These are phyloP conservation scores for Sylvietta virens DNA, from an alignment of 2,113 vertebrate species.

Conservation along the genomic window DNA sequence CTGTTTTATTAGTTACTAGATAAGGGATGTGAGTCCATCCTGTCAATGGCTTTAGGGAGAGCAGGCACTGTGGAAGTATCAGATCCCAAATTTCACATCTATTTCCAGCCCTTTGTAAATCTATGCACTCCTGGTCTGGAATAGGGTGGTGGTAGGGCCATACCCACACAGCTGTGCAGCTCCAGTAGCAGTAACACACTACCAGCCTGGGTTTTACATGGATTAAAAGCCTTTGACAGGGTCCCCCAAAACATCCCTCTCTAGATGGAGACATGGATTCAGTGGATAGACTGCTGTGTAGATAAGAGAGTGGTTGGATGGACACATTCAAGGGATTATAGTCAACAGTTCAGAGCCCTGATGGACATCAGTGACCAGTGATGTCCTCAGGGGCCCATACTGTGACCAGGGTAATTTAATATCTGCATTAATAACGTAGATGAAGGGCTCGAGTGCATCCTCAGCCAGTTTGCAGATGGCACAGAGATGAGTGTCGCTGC, in stretches of 20 bases:
- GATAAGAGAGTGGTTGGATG: background rate
- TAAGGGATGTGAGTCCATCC: background rate
- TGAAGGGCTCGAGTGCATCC: background rate
- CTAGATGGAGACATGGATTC: background rate
- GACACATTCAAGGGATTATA: background rate
- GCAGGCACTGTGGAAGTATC: background rate
- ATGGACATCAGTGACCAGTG: background rate
- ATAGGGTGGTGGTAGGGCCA: accelerated
- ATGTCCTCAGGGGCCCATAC: background rate
- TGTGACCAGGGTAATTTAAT: background rate
- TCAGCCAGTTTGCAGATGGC: background rate
- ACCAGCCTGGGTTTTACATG: background rate
- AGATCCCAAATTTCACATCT: background rate
- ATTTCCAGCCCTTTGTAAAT: background rate
- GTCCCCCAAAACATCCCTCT: background rate
- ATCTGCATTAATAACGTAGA: background rate
- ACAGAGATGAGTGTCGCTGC: background rate
- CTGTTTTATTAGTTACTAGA: background rate
- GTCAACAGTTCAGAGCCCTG: background rate
- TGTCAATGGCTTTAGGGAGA: background rate
- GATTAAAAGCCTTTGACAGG: background rate
- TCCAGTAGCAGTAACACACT: accelerated
- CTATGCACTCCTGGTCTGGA: background rate
- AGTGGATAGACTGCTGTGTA: background rate
- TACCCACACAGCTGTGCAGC: accelerated